phyloP scores from a whole-genome alignment of 2,797 vertebrate species.

The Oreochromis grahami region DNA sequence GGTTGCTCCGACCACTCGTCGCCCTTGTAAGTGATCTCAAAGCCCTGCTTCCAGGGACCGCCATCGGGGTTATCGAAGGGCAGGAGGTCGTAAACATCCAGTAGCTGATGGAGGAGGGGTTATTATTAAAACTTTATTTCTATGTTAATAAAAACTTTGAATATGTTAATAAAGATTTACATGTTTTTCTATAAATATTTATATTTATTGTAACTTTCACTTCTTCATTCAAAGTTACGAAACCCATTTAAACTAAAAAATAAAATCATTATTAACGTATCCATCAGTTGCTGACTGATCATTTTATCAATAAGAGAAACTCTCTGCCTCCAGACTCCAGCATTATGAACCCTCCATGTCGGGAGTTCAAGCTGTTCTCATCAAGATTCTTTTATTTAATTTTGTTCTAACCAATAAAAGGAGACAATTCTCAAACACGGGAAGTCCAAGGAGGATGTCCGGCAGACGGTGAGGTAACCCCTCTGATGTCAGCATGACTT shows the following conservation, averaged over 20 bases:
- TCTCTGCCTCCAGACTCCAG: not conserved
- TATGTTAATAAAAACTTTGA: not conserved
- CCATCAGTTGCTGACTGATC: not conserved
- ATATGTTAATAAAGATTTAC: not conserved
- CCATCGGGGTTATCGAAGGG: conserved; percentile 90
- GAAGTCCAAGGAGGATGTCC: not conserved
- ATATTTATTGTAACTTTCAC: not conserved
- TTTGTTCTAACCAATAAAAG: not conserved
- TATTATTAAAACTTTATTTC: not conserved
- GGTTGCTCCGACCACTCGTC: conserved; percentile 85
- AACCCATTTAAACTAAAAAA: not conserved
- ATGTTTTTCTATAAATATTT: not conserved
- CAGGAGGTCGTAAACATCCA: conserved; percentile 87
- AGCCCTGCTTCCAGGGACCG: conserved; percentile 94
- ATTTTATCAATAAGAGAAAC: not conserved
- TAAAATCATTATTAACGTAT: not conserved
- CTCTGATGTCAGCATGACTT: not conserved
- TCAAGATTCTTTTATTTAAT: not conserved
- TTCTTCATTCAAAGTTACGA: not conserved
- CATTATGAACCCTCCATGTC: not conserved
- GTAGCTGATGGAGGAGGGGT: conserved; percentile 71
- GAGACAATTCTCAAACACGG: not conserved
- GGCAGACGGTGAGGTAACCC: not conserved
- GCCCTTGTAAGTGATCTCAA: conserved; percentile 83
- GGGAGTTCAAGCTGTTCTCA: not conserved